phyloP scores from a whole-genome alignment of 2,113 vertebrate genomes.

The Colossoma macropomum region DNA sequence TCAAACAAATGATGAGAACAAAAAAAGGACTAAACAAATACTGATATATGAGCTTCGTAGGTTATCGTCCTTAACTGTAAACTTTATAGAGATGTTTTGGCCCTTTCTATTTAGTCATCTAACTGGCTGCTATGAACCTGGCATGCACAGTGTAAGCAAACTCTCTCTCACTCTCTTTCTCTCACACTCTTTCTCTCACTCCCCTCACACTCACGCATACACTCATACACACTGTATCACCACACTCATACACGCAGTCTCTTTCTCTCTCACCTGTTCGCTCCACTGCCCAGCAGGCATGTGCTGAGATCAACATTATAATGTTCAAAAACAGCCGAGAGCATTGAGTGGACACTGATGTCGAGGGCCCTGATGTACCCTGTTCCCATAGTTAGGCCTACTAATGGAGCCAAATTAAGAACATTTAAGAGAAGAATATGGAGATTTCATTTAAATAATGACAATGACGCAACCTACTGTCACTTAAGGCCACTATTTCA shows the following conservation, averaged over 20 bases:
- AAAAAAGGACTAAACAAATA: neutral
- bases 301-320: slow-evolving; percentile 83
- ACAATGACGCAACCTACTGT: neutral
- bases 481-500: slow-evolving; percentile 3
- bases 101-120: slow-evolving; percentile 33
- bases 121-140: slow-evolving; percentile 43
- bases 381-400: neutral
- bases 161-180: slow-evolving; percentile 25
- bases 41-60: neutral
- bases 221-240: slow-evolving; percentile 40
- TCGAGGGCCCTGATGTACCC: slow-evolving; percentile 38
- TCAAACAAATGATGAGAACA: slow-evolving; percentile 14
- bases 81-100: slow-evolving; percentile 6
- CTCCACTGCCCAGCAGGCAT: slow-evolving; percentile 77
- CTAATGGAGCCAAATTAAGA: slow-evolving; percentile 5
- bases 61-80: slow-evolving; percentile 6
- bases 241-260: slow-evolving; percentile 57
- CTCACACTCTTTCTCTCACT: slow-evolving; percentile 25
- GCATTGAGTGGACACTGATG: slow-evolving; percentile 67
- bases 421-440: slow-evolving; percentile 29
- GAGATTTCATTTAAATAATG: neutral
- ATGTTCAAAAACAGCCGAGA: slow-evolving; percentile 76
- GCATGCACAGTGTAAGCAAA: slow-evolving; percentile 46
- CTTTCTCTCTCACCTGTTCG: slow-evolving; percentile 74
- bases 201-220: slow-evolving; percentile 32